Base-by-base conservation (phyloP, 92 coral and sea anemone genomes). In the Epizoanthus scotinus region DNA sequence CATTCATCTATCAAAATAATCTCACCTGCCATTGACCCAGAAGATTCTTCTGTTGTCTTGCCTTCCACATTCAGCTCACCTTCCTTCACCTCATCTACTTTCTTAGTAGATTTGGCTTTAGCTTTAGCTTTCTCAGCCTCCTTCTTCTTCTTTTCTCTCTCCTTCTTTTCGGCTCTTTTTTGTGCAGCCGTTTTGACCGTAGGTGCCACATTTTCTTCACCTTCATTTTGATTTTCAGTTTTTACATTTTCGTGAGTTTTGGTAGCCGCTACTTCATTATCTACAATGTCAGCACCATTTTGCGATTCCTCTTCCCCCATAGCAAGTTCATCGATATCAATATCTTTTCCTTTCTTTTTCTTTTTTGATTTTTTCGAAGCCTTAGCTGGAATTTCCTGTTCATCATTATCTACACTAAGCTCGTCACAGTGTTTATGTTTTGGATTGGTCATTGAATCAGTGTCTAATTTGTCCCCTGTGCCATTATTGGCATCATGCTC, bases 131-230 rank as follows among this genome's bases (percentile, higher is more conserved):
- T 95, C 44, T 96, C 98, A 20, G 91, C 84, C 60, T 90, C 99
- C 31, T 86, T 94, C 84, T 96, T 96, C 87, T 93, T 93, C 83
- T 91, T 96, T 29, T 93, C 99, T 67, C 99, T 87, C 77, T 96
- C 99, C 62, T 96, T 96, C 83, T 96, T 96, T 59, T 96, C 99
- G 19, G 99, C 99, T 83, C 95, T 84, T 67, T 96, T 96, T 80
- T 96, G 99, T 47, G 99, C 99, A 21, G 99, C 98, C 40, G 98
- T 96, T 86, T 96, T 96, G 2, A 96, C 62, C 38, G 79, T 67
- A n/a, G 86, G 82, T 2, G 68, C 94, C 25, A 82, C 83, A 24
- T 89, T 92, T 29, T 81, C 88, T 6, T 83, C 85, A 14, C 61
- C 78, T 36, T 81, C 86, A 40, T 57, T 73, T n/a, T 27, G 55